Evolutionary conservation across 2,888 invertebrate species (phyloP).

Genomic region (Acrocera orbiculus): DNA sequence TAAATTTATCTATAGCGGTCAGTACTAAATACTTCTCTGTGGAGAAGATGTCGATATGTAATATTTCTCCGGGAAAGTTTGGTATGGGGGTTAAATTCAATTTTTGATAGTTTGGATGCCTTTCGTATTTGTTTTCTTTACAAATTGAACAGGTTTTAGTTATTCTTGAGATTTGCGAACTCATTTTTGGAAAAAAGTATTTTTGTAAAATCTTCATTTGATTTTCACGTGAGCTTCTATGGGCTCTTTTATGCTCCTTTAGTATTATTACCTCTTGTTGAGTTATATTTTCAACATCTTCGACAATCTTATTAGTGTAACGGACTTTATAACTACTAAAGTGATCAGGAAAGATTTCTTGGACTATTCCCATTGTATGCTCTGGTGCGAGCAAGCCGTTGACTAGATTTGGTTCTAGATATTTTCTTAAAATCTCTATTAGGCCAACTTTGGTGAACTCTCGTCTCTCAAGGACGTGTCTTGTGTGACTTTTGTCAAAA

Average conservation of each 20-base stretch:
- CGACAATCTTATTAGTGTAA: slow-evolving; percentile 6
- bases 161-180: no score
- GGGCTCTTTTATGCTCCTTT: slow-evolving; percentile 7
- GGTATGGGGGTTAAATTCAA: no score
- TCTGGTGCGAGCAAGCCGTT: slow-evolving; percentile 1
- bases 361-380: not conserved
- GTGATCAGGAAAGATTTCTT: slow-evolving; percentile 1
- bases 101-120: no score
- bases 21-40: no score
- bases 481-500: not conserved
- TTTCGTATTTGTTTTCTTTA: no score
- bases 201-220: not conserved
- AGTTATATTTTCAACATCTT: slow-evolving; percentile 6
- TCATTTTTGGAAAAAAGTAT: no score
- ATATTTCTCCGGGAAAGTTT: no score
- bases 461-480: not conserved
- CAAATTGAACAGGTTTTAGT: no score
- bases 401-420: not conserved
- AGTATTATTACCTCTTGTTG: slow-evolving; percentile 10
- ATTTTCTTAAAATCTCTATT: slow-evolving; percentile 2
- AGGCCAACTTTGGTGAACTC: not conserved
- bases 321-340: slow-evolving; percentile 3
- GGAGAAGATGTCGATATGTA: no score
- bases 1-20: no score
- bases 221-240: slow-evolving; percentile 8